Base-by-base conservation (phyloP, 1,140 invertebrate genomes). In the Trachelipus rathkii region DNA sequence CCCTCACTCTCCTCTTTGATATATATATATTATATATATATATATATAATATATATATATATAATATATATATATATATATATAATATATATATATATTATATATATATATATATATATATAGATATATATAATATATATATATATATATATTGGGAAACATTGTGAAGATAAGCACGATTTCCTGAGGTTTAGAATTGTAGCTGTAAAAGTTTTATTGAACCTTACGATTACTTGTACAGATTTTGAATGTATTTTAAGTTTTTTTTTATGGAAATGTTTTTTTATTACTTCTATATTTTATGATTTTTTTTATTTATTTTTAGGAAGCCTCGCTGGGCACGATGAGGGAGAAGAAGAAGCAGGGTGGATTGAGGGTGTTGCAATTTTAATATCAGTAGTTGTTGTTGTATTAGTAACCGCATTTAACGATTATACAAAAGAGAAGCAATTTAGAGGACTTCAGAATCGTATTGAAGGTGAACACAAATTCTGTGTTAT, bases 391-490 rank as follows among this genome's bases (percentile, higher is more conserved):
- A 93, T 97, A 85, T 98, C 96, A 82, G 96, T 99, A 85, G 92
- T 97, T 86, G 95, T 98, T 85, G 96, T 99, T 84, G 96, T 99
- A 78, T 89, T 98, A 87, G 96, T 98, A 81, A 98, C 96, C 85
- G 96, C 96, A 83, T 97, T n/a, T 87, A 99, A 99, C 89, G 96
- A 99, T 90, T 99, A 97, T 87, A 96, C 95, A 80, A 99, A 99
- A 89, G 96, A 99, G 87, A 90, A 94, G 86, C 96, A 98, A 89
- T 99, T 99, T 88, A 90, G 89, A 73, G 96, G 97, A 83, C 89
- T 99, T 80, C 97, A 99, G 88, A 96, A 89, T 86, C 92, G 96
- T 86, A 99, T 99, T 87, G 97, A 99, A 87, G 94, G 95, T 84
- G 97, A 99, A 87, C 96, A 99, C 86, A 97, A 96, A 87, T 98